Evolutionary conservation across 2,113 vertebrate species (phyloP), one percentile per base, ranked within the genome.

Genomic region (Pungitius pungitius): DNA sequence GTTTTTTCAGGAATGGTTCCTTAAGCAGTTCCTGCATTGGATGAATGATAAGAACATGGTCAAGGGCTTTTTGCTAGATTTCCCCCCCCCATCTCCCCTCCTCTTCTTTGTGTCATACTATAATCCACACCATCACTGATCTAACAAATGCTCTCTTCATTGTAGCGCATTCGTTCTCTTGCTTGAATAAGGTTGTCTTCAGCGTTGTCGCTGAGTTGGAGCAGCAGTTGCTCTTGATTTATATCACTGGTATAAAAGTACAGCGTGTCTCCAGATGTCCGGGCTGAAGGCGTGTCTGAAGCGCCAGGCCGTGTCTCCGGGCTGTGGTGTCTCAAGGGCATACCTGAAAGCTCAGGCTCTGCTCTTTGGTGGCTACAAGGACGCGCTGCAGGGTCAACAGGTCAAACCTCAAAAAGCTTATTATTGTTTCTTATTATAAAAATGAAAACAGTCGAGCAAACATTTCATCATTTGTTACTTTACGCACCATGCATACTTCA

Each of bases 281-380:
- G 85, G 92, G 52, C 84, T 97, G 78, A 95, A 94, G 86, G 77
- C 94, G n/a, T 89, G 88, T 63, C 77, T 97, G 57, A 95, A 95
- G 79, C 95, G 93, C 2, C 94, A 94, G 33, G 93, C 95, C 0
- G 88, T 95, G 12, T 87, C 91, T n/a, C 91, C 95, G 0, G 96
- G 96, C 4, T 94, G 93, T 20, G 95, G 95, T 0, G 95, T 97
- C 10, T 95, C 96, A 1, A 92, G 77, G 45, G 95, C 95, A 6
- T 97, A 97, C 62, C 95, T 97, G 43, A 93, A 89, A 75, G 93
- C 94, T 18, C 96, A 97, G 83, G 95, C 95, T 1, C 83, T 95
- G 77, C 94, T 97, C 22, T 97, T 97, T 12, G 96, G 96, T 40
- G 91, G 95, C 1, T 97, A 97, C 87, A 94, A 91, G 6, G 94